These are phyloP conservation scores for Aratinga solstitialis DNA, from an alignment of 2,797 vertebrate species.

Conservation along the genomic window DNA sequence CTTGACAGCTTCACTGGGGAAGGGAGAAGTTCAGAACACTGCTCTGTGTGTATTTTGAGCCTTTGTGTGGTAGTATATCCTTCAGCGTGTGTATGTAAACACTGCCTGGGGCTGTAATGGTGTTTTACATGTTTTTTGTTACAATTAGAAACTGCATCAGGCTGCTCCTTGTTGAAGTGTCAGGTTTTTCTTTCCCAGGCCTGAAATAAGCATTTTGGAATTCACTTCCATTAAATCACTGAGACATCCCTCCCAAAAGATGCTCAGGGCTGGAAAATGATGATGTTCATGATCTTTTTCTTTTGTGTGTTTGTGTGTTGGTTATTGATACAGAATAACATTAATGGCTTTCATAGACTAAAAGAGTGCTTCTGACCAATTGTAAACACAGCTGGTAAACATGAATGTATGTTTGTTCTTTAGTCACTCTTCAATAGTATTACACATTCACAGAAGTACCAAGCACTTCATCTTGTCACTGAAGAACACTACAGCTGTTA, in stretches of 20 bases:
- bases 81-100: neutral
- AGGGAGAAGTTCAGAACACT: neutral
- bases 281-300: neutral
- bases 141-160: neutral
- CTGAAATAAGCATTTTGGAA: neutral
- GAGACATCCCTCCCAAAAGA: neutral
- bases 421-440: neutral
- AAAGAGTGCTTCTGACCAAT: neutral
- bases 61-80: neutral
- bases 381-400: conserved; percentile 32
- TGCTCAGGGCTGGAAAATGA: neutral
- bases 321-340: neutral
- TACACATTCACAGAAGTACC: neutral
- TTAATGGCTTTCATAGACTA: neutral
- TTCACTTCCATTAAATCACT: neutral
- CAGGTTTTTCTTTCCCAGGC: neutral
- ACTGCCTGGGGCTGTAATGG: neutral
- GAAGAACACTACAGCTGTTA: neutral
- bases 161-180: neutral
- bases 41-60: neutral
- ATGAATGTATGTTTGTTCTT: neutral
- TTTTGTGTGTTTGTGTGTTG: neutral
- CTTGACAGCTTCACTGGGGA: neutral
- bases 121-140: neutral
- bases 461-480: neutral